These are phyloP conservation scores for Platypus cylindrus DNA, from an alignment of 2,888 invertebrate genomes.

Conservation along the genomic window DNA sequence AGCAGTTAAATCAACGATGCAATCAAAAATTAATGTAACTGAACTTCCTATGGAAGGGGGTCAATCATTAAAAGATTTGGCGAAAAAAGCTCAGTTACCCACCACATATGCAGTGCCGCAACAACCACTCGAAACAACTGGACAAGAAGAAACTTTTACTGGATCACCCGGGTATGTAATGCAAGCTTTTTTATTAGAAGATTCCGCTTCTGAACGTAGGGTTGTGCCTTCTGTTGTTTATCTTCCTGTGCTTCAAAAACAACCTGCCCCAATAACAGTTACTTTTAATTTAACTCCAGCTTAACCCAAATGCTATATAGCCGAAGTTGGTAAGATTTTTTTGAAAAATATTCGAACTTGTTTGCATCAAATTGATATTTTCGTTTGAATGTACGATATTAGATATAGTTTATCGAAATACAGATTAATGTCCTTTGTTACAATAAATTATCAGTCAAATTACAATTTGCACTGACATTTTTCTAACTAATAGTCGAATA, in stretches of 20 bases:
- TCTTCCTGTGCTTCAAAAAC: conserved; percentile 81
- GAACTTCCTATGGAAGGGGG: conserved; percentile 35
- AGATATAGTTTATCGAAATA: too few species aligned
- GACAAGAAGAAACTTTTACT: conserved; percentile 16
- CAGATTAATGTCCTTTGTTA: too few species aligned
- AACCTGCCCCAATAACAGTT: conserved; percentile 75
- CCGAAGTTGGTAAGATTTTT: conserved; percentile 11
- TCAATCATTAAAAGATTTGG: conserved; percentile 40
- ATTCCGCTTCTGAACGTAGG: conserved; percentile 39
- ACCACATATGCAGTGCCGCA: conserved; percentile 55
- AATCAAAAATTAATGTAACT: conserved; percentile 21
- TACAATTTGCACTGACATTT: too few species aligned
- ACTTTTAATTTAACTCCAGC: conserved; percentile 91
- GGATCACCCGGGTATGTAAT: conserved; percentile 50
- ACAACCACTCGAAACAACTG: conserved; percentile 19
- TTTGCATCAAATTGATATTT: too few species aligned
- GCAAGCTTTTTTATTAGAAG: conserved; percentile 85
- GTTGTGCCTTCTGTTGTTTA: conserved; percentile 88
- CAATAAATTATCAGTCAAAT: too few species aligned
- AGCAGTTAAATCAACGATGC: conserved; percentile 6
- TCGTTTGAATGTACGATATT: too few species aligned
- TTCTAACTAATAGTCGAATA: too few species aligned
- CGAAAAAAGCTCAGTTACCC: conserved; percentile 43
- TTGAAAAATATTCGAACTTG: conserved; percentile 5
- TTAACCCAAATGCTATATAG: conserved; percentile 36